These are phyloP conservation scores for Argyrosomus regius DNA, from an alignment of 2,797 vertebrate species.

Conservation along the genomic window DNA sequence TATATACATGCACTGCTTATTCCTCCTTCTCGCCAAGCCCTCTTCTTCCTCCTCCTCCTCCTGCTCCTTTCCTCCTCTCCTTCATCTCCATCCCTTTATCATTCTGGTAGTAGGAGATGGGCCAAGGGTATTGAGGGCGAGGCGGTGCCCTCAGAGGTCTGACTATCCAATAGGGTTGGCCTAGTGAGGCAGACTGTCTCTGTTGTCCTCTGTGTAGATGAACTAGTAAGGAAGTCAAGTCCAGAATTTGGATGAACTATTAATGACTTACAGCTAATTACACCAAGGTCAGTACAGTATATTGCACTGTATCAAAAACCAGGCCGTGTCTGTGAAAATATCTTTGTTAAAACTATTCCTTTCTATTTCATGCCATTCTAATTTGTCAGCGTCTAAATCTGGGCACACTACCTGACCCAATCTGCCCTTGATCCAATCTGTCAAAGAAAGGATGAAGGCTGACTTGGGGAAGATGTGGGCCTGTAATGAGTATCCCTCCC, in stretches of 20 bases:
- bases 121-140: constrained; percentile 67
- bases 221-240: constrained; percentile 22
- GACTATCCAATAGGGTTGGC: constrained; percentile 60
- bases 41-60: constrained; percentile 63
- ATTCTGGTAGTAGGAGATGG: constrained; percentile 64
- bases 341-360: constrained; percentile 7
- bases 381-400: constrained; percentile 45
- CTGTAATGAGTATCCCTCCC: constrained; percentile 63
- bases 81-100: constrained; percentile 76
- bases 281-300: constrained; percentile 10
- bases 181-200: constrained; percentile 41
- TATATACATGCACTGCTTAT: constrained; percentile 85
- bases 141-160: constrained; percentile 67
- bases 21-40: constrained; percentile 75
- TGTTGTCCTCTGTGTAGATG: constrained; percentile 57
- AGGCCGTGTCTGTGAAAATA: constrained; percentile 11
- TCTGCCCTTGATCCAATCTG: constrained; percentile 65
- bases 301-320: constrained; percentile 35
- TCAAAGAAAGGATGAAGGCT: constrained; percentile 66
- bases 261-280: constrained; percentile 62
- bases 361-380: constrained; percentile 24
- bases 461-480: constrained; percentile 52
- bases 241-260: constrained; percentile 59
- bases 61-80: constrained; percentile 53
- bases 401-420: constrained; percentile 37